These are phyloP conservation scores for Malurus cyaneus DNA, from an alignment of 2,113 vertebrate genomes.

Conservation along the genomic window DNA sequence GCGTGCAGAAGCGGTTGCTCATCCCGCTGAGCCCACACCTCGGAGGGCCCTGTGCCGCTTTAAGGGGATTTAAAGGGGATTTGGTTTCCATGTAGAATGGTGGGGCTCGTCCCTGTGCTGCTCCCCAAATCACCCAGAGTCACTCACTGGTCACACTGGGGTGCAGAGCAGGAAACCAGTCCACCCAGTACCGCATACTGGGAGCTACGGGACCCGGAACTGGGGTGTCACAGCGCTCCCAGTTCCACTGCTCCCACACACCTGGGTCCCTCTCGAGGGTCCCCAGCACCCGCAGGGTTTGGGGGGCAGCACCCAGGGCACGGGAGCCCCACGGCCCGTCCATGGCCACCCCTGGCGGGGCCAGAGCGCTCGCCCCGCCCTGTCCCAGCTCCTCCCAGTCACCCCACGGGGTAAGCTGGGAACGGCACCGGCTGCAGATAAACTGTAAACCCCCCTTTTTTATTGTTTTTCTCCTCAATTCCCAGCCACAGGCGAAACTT, in stretches of 20 bases:
- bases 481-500: background rate
- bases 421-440: background rate
- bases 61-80: background rate
- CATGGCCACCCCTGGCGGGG: rapidly evolving
- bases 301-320: background rate
- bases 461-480: background rate
- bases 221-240: background rate
- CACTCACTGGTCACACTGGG: background rate
- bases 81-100: background rate
- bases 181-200: background rate
- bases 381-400: constrained; percentile 1
- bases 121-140: background rate
- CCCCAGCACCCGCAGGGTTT: background rate
- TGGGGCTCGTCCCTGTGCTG: background rate
- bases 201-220: background rate
- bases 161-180: background rate
- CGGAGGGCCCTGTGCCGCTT: background rate
- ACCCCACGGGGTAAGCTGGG: background rate
- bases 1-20: no score
- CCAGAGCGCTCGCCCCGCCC: background rate
- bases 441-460: rapidly evolving
- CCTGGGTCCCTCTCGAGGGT: background rate
- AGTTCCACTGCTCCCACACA: no score
- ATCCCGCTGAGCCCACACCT: no score
- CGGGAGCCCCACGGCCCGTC: rapidly evolving